Evolutionary conservation across 2,888 invertebrate genomes (phyloP), one percentile per base, ranked within the genome.

Genomic region (Philopedon plagiatum): DNA sequence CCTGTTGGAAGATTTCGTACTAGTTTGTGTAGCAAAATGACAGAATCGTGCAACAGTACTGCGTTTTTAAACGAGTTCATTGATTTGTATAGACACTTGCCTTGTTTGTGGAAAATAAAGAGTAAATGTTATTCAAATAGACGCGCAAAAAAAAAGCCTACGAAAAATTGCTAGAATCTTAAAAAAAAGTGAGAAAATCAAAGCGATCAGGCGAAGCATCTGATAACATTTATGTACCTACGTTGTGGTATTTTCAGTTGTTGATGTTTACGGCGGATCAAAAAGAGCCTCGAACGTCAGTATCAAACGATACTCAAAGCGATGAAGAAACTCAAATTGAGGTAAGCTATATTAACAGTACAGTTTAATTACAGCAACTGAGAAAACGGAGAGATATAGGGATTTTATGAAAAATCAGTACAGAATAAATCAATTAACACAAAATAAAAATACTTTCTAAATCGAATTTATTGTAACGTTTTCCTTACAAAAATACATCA

Each of bases 181-280:
- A 26, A 8, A 76, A 46, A 76, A 77, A 68, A 73, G 75, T 41
- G 37, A 66, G 41, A 60, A 62, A 19, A 75, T 76, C 7, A 34
- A 68, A 37, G 61, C 60, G 58, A 56, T 63, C 62, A 19, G 75
- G 71, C 13, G 34, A 66, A 34, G 49, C 57, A 13, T 39, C 60
- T 5, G 74, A 69, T 19, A 68, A 76, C 46, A 61, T 76, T 26
- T 76, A 77, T 64, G 75, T 68, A 66, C 76, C 76, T 15, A 72
- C 67, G 26, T 63, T 76, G 61, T 77, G 76, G 76, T 77, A 77
- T 60, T 77, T 71, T 57, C 71, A 77, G 32, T 60, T 76, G 60
- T 62, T 76, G 3, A 54, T 67, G 18, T 76, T 76, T n/a, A 61
- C 72, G 26, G 39, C 13, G 19, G 39, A 66, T 41, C 58, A 66